Conservation (phyloP, 2,888 invertebrate species). For the Helobdella robusta region DNA sequence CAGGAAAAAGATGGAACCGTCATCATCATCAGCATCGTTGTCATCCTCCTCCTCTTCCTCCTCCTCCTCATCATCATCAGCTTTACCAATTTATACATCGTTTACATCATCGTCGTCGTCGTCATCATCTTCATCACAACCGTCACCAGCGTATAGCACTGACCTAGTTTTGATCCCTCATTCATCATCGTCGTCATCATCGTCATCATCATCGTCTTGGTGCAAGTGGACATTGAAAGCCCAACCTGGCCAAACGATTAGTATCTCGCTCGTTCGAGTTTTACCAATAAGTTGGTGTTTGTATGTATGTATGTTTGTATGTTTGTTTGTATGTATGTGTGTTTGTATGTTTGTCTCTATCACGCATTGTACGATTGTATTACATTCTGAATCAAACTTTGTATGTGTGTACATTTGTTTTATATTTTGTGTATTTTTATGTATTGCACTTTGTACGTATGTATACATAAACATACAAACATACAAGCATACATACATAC, state of each 20-base stretch:
- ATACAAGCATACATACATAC: too few relatives aligned
- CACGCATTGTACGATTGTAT: too few relatives aligned
- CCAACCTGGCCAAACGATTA: slow-evolving; percentile 13
- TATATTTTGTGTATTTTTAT: too few relatives aligned
- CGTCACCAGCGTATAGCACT: slow-evolving; percentile 6
- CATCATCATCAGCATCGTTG: background rate
- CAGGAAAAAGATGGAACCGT: background rate
- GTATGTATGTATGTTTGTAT: too few relatives aligned
- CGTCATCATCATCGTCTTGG: background rate
- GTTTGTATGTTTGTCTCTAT: too few relatives aligned
- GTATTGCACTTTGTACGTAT: too few relatives aligned
- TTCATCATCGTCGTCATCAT: slow-evolving; percentile 4
- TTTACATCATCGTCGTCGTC: slow-evolving; percentile 13
- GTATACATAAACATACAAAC: too few relatives aligned
- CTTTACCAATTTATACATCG: too few relatives aligned
- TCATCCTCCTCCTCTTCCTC: slow-evolving; percentile 11
- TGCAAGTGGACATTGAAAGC: slow-evolving; percentile 12
- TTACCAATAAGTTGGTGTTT: slow-evolving; percentile 14
- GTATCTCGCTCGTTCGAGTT: background rate
- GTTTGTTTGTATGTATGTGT: too few relatives aligned
- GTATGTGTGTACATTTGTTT: too few relatives aligned
- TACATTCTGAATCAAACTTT: too few relatives aligned
- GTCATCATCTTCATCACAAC: background rate
- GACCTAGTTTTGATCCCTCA: slow-evolving; percentile 5
- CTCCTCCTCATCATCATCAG: background rate